Percentiles rank a stretch among this genome's conserved stretches.
Conservation (phyloP, 2,113 vertebrate genomes). For the Corvus hawaiiensis region DNA sequence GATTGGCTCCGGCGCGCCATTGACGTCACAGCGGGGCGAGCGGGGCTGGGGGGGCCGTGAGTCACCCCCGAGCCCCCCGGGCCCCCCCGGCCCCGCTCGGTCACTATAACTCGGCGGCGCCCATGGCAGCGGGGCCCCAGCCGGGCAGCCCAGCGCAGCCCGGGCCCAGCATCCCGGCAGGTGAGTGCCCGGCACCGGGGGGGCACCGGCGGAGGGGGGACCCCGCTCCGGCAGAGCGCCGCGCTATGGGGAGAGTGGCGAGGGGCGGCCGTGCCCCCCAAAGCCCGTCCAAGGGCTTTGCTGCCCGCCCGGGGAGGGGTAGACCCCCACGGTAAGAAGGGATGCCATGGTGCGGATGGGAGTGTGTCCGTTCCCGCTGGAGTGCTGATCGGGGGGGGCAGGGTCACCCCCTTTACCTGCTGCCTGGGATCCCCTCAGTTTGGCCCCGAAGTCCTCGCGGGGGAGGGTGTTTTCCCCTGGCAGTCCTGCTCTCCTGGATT, state of each 20-base stretch:
- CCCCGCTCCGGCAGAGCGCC: not conserved
- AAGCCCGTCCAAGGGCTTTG: not conserved
- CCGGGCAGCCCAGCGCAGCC: not conserved
- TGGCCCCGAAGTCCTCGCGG: not conserved
- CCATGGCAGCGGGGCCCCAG: not conserved
- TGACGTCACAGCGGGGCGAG: slow-evolving; percentile 48
- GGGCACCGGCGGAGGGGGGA: not conserved
- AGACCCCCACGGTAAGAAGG: not conserved
- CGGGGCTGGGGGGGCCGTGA: slow-evolving; percentile 49
- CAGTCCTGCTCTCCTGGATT: not conserved
- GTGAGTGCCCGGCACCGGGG: not conserved
- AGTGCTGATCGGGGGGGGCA: too few species aligned
- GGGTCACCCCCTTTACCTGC: not conserved
- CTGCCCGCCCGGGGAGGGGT: not conserved
- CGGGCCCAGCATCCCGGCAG: not conserved
- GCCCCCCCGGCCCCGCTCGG: slow-evolving; percentile 37
- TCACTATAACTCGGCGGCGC: slow-evolving; percentile 29
- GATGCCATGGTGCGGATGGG: not conserved
- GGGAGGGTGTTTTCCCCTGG: not conserved
- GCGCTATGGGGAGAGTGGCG: not conserved
- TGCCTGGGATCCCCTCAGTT: not conserved
- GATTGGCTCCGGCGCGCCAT: slow-evolving; percentile 29
- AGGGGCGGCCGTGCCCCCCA: not conserved
- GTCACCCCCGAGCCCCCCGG: slow-evolving; percentile 2
- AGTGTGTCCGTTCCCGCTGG: not conserved